These are phyloP conservation scores for Thalpophila matura DNA, from an alignment of 2,888 invertebrate species.

Conservation along the genomic window DNA sequence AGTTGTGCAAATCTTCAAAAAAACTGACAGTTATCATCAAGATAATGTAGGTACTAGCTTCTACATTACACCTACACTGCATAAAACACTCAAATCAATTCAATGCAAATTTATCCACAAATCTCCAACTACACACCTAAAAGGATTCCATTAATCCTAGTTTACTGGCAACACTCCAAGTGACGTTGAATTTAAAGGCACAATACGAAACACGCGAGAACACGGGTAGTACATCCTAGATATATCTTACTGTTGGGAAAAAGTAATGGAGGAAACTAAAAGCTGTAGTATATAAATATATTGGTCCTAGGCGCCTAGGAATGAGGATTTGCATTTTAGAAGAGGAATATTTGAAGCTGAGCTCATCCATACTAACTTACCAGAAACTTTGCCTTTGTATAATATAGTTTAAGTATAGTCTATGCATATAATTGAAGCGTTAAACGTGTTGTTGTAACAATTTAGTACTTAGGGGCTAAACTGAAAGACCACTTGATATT, in stretches of 20 bases:
- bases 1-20: too few relatives aligned
- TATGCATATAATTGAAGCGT: too few relatives aligned
- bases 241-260: slow-evolving; percentile 5
- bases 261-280: slow-evolving; percentile 27
- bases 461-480: too few relatives aligned
- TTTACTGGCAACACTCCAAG: slow-evolving; percentile 47
- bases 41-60: too few relatives aligned
- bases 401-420: too few relatives aligned
- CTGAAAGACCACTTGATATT: too few relatives aligned
- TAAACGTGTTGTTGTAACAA: too few relatives aligned
- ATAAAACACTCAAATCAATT: slow-evolving; percentile 15
- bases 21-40: slow-evolving; percentile 7
- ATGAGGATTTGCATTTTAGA: slow-evolving; percentile 36
- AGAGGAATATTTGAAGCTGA: background rate
- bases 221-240: slow-evolving; percentile 23
- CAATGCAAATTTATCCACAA: slow-evolving; percentile 23
- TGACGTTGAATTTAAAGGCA: slow-evolving; percentile 15
- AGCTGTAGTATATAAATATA: slow-evolving; percentile 35
- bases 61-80: background rate
- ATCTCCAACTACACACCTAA: slow-evolving; percentile 20
- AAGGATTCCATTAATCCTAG: slow-evolving; percentile 40
- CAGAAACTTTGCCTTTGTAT: background rate
- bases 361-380: background rate
- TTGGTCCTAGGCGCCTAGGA: slow-evolving; percentile 13
- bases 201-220: slow-evolving; percentile 23